These are phyloP conservation scores for Argynnis bischoffii DNA, from an alignment of 2,888 invertebrate genomes.

Conservation along the genomic window DNA sequence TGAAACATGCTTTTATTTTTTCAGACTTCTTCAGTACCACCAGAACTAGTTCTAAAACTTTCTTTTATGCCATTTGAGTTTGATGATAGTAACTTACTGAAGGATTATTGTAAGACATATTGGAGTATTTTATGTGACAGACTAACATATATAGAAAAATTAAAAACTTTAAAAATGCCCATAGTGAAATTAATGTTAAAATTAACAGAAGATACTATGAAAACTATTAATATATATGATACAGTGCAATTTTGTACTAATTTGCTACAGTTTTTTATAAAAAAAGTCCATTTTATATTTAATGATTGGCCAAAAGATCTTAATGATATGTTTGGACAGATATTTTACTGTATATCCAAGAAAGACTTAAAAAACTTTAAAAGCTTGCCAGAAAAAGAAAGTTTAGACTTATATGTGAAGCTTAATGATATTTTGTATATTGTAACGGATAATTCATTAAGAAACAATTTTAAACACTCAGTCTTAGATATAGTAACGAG, in stretches of 20 bases:
- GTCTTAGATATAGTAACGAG: conserved; percentile 48
- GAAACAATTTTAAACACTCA: conserved; percentile 50
- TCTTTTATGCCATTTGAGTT: conserved; percentile 68
- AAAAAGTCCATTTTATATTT: conserved; percentile 62
- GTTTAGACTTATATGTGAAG: conserved; percentile 57
- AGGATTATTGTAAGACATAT: conserved; percentile 66
- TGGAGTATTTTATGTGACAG: conserved; percentile 68
- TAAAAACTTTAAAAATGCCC: conserved; percentile 50
- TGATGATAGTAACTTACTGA: conserved; percentile 51
- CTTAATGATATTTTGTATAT: conserved; percentile 64
- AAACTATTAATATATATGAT: conserved; percentile 60
- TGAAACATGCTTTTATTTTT: conserved; percentile 32
- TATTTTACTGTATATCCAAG: conserved; percentile 56
- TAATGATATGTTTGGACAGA: conserved; percentile 48
- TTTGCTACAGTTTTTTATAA: conserved; percentile 57
- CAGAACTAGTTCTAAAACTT: conserved; percentile 64
- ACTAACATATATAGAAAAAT: conserved; percentile 59
- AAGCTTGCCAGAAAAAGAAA: conserved; percentile 49
- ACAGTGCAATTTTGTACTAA: conserved; percentile 56
- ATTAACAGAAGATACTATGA: conserved; percentile 56
- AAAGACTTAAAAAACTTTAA: conserved; percentile 53
- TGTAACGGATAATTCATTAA: conserved; percentile 59
- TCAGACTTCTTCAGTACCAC: conserved; percentile 56
- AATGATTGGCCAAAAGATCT: conserved; percentile 51
- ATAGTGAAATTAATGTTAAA: conserved; percentile 62